phyloP scores from a whole-genome alignment of 2,797 vertebrate genomes.

The Hoplostethus mediterraneus region DNA sequence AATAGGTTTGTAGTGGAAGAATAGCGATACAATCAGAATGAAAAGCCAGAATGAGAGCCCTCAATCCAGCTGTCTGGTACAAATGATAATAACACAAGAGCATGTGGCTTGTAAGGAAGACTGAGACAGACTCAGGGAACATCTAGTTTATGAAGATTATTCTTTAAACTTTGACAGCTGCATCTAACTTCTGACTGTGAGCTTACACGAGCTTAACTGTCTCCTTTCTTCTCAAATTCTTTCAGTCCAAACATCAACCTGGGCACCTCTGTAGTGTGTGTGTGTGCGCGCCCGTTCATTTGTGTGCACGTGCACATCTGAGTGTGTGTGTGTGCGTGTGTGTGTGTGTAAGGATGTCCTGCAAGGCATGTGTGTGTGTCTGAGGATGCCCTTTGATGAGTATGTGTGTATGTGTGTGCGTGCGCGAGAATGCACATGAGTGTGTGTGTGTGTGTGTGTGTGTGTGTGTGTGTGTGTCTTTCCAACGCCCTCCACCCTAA shows the following conservation, averaged over 20 bases:
- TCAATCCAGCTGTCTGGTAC: slow-evolving; percentile 54
- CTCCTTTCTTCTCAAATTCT: slow-evolving; percentile 31
- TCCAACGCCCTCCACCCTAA: slow-evolving; percentile 35
- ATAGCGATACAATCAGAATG: slow-evolving; percentile 55
- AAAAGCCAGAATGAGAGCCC: slow-evolving; percentile 56
- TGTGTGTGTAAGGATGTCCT: not conserved
- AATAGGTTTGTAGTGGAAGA: slow-evolving; percentile 36
- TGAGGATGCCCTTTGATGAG: not conserved
- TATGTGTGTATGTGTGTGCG: not conserved
- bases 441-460: not conserved
- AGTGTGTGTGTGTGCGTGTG: not conserved
- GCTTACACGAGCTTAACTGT: slow-evolving; percentile 26
- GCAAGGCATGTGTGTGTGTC: not conserved
- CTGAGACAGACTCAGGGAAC: slow-evolving; percentile 56
- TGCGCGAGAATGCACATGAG: not conserved
- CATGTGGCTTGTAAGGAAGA: slow-evolving; percentile 54
- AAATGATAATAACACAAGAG: slow-evolving; percentile 64
- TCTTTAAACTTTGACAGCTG: slow-evolving; percentile 65
- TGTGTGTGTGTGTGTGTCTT: slow-evolving; percentile 15
- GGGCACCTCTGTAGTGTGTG: not conserved
- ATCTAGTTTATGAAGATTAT: slow-evolving; percentile 63
- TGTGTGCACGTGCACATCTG: not conserved
- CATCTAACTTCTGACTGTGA: slow-evolving; percentile 18
- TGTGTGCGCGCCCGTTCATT: not conserved
- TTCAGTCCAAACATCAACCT: slow-evolving; percentile 18